Conservation (phyloP, 2,113 vertebrate species). For the Choloepus hoffmanni region DNA sequence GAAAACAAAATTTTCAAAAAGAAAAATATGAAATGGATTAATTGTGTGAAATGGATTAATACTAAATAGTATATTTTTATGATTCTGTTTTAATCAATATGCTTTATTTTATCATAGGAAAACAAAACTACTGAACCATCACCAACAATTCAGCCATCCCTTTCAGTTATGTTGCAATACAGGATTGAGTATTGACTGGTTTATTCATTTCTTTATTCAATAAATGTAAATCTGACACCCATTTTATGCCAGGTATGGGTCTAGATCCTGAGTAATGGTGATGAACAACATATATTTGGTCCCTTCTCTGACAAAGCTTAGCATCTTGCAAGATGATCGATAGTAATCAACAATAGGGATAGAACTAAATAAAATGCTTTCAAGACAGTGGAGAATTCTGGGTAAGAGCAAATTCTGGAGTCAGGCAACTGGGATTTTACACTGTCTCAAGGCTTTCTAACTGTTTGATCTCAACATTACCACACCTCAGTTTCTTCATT, state of each 20-base stretch:
- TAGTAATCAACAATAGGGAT: neutral
- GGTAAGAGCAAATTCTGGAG: neutral
- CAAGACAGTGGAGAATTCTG: neutral
- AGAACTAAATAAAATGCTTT: neutral
- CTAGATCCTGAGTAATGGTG: neutral
- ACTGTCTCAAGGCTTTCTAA: neutral
- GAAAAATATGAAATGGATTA: neutral
- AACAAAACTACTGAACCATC: neutral
- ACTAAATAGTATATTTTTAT: neutral
- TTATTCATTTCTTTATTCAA: neutral
- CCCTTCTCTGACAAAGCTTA: neutral
- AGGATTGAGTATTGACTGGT: neutral
- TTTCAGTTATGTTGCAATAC: neutral
- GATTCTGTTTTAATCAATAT: neutral
- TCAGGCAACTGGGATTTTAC: neutral
- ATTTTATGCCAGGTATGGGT: neutral
- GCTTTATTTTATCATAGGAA: neutral
- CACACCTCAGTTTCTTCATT: neutral
- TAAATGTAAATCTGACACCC: neutral
- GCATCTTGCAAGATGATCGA: neutral
- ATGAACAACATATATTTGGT: neutral
- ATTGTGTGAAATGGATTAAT: neutral
- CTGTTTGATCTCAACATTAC: neutral
- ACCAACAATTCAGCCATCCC: neutral
- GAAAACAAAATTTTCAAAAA: neutral